phyloP scores from a whole-genome alignment of 2,888 invertebrate species.

The Campoletis raptor region DNA sequence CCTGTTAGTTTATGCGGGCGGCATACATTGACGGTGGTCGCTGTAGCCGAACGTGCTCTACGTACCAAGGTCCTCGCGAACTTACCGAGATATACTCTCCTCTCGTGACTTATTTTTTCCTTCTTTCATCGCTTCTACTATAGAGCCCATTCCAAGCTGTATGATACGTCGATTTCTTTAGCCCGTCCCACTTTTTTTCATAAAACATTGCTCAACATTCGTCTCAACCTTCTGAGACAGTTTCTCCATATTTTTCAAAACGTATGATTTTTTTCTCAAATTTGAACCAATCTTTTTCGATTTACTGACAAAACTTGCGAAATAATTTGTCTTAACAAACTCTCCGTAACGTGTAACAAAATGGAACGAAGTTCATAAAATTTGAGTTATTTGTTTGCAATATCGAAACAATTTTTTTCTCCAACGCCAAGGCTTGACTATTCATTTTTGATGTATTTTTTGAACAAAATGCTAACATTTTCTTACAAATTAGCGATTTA shows the following conservation, averaged over 20 bases:
- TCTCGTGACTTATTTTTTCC: conserved; percentile 67
- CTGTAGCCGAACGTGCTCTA: conserved; percentile 81
- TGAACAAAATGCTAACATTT: neutral
- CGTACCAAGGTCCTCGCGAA: conserved; percentile 81
- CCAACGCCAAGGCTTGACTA: neutral
- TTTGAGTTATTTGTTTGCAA: neutral
- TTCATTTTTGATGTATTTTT: neutral
- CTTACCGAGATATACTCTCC: conserved; percentile 72
- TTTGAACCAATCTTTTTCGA: conserved; percentile 11
- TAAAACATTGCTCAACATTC: conserved; percentile 20
- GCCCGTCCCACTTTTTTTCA: conserved; percentile 20
- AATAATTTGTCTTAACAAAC: neutral
- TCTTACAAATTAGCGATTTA: neutral
- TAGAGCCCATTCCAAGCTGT: conserved; percentile 40
- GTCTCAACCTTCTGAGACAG: neutral
- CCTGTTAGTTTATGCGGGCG: conserved; percentile 85
- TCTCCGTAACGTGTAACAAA: neutral
- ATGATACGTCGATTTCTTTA: conserved; percentile 51
- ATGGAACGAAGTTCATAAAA: neutral
- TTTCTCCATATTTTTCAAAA: conserved; percentile 5
- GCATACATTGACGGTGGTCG: conserved; percentile 83
- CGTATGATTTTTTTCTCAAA: neutral
- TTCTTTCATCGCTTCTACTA: conserved; percentile 65
- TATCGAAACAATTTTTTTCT: neutral
- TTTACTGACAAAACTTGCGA: neutral